Evolutionary conservation across 2,888 invertebrate species (phyloP).

Genomic region (Caenorhabditis sp.): DNA sequence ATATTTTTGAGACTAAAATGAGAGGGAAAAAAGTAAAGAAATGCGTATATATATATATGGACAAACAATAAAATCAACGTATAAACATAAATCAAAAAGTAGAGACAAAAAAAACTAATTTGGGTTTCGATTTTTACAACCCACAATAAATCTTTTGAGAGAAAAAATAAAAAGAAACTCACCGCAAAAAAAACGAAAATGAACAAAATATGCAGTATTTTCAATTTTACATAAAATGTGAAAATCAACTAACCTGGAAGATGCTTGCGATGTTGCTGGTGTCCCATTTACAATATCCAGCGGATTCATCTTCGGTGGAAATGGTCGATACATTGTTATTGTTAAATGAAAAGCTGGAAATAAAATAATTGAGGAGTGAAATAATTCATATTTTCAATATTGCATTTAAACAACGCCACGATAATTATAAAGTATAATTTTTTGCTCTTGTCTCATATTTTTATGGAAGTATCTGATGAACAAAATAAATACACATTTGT

Average conservation of each 20-base stretch:
- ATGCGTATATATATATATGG: background rate
- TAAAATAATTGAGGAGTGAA: no score
- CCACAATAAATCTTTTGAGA: background rate
- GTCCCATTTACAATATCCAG: background rate
- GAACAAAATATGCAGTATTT: background rate
- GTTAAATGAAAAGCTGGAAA: background rate
- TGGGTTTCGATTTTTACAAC: background rate
- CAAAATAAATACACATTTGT: no score
- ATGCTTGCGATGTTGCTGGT: background rate
- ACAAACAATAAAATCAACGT: background rate
- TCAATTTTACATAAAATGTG: background rate
- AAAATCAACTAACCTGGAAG: background rate
- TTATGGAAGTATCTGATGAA: no score
- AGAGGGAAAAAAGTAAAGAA: background rate
- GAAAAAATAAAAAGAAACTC: background rate
- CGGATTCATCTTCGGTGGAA: background rate
- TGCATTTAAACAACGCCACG: no score
- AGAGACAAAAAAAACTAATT: constrained; percentile 1
- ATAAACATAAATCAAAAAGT: constrained; percentile 1
- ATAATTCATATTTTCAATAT: no score
- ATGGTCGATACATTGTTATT: background rate
- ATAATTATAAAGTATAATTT: no score
- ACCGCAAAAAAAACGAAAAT: background rate
- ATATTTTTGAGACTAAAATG: no score
- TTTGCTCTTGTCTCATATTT: no score